phyloP scores from a whole-genome alignment of 1,140 invertebrate genomes.

The Bicyclus anynana region DNA sequence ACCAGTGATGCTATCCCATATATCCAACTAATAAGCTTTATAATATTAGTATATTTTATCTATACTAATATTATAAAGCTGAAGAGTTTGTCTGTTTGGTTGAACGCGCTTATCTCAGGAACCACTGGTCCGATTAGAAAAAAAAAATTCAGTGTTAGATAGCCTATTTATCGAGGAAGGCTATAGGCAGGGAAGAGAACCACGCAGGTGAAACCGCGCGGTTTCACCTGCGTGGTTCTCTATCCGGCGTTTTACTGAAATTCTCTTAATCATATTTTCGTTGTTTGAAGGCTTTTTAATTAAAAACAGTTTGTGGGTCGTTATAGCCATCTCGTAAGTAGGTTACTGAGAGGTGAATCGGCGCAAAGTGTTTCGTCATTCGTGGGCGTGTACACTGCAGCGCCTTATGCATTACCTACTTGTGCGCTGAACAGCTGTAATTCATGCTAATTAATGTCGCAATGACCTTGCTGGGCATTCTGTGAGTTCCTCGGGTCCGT shows the following conservation, averaged over 20 bases:
- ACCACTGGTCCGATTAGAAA: too few species aligned
- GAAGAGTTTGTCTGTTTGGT: too few species aligned
- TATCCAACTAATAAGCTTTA: too few species aligned
- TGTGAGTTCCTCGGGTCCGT: conserved; percentile 19
- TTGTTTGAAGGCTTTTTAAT: background rate
- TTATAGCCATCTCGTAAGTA: conserved; percentile 11
- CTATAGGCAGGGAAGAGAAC: too few species aligned
- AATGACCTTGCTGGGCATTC: conserved; percentile 24
- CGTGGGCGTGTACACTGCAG: conserved; percentile 14
- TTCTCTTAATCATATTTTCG: background rate
- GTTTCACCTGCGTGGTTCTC: too few species aligned
- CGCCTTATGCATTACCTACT: conserved; percentile 1
- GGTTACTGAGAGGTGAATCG: conserved; percentile 20
- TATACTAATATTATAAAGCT: too few species aligned
- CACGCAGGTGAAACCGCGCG: too few species aligned
- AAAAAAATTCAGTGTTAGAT: too few species aligned
- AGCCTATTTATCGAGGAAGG: too few species aligned
- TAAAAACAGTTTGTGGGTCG: conserved; percentile 1
- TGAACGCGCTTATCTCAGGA: too few species aligned
- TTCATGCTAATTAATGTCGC: conserved; percentile 34
- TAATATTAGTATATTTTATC: too few species aligned
- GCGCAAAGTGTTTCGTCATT: conserved; percentile 15
- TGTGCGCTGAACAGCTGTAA: conserved; percentile 22
- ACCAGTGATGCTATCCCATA: too few species aligned
- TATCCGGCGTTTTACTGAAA: background rate